A percentile compares a stretch with the other conserved stretches of the same genome.
These are phyloP conservation scores for Sebastiscus albofasciatus DNA, from an alignment of 2,797 vertebrate species.

Conservation along the genomic window DNA sequence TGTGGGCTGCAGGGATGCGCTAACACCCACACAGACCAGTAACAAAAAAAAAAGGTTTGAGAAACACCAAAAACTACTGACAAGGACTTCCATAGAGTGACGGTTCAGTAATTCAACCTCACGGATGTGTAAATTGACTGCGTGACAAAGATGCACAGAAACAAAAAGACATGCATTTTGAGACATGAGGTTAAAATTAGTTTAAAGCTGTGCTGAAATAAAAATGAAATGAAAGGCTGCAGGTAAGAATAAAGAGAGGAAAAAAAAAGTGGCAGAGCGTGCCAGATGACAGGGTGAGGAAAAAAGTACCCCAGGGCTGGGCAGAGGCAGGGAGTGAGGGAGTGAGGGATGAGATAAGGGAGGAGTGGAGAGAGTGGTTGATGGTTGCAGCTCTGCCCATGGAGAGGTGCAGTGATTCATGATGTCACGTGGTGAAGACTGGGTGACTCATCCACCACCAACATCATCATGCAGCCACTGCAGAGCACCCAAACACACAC, in stretches of 20 bases:
- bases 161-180: background rate
- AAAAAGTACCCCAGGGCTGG: background rate
- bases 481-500: slow-evolving; percentile 62
- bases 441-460: slow-evolving; percentile 83
- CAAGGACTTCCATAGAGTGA: background rate
- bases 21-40: background rate
- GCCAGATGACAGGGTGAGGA: background rate
- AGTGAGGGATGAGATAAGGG: background rate
- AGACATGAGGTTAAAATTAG: background rate
- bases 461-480: slow-evolving; percentile 74
- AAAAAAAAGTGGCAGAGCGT: background rate
- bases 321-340: background rate
- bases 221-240: background rate
- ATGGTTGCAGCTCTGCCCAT: slow-evolving; percentile 67
- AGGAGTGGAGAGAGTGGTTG: slow-evolving; percentile 33
- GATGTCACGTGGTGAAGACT: slow-evolving; percentile 78
- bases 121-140: background rate
- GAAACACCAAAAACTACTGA: background rate
- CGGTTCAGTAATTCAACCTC: background rate
- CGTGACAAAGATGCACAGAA: background rate
- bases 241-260: background rate
- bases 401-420: slow-evolving; percentile 83
- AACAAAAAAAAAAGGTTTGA: background rate
- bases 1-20: slow-evolving; percentile 9
- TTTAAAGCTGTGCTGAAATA: background rate